Evolutionary conservation across 2,113 vertebrate genomes (phyloP).

Genomic region (Pelusios castaneus): DNA sequence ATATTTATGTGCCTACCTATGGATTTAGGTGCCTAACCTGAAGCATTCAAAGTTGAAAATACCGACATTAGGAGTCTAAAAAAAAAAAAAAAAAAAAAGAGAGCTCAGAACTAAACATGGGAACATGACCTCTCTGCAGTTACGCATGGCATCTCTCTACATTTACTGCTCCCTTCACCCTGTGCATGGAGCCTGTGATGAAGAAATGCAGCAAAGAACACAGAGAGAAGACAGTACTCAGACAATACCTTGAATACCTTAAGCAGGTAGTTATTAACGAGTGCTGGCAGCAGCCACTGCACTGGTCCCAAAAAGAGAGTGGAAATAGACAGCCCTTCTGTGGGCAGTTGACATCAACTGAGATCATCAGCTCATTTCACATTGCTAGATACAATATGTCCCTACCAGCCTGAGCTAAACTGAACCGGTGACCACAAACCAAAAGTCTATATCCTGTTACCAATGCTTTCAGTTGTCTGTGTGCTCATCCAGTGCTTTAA

Average conservation of each 20-base stretch:
- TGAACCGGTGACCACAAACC: constrained; percentile 12
- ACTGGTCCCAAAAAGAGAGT: neutral
- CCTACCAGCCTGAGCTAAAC: neutral
- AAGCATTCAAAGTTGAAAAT: neutral
- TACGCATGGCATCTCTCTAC: neutral
- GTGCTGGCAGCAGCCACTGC: neutral
- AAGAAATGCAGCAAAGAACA: neutral
- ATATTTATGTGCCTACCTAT: neutral
- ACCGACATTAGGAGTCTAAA: neutral
- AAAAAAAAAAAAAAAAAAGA: no score
- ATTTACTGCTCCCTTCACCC: neutral
- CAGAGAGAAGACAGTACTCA: neutral
- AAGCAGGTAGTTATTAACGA: neutral
- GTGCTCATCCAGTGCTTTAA: neutral
- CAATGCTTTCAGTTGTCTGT: neutral
- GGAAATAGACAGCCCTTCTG: neutral
- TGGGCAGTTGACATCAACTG: neutral
- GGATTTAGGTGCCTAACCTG: neutral
- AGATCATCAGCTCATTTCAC: constrained; percentile 21
- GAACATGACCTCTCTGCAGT: neutral
- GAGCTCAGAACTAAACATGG: neutral
- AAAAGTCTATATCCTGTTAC: neutral
- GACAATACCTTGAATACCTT: neutral
- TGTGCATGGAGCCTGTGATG: neutral
- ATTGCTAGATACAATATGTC: neutral